Percentiles rank a stretch among this genome's conserved stretches.
These are phyloP conservation scores for Amphilophus citrinellus DNA, from an alignment of 2,113 vertebrate genomes.

Conservation along the genomic window DNA sequence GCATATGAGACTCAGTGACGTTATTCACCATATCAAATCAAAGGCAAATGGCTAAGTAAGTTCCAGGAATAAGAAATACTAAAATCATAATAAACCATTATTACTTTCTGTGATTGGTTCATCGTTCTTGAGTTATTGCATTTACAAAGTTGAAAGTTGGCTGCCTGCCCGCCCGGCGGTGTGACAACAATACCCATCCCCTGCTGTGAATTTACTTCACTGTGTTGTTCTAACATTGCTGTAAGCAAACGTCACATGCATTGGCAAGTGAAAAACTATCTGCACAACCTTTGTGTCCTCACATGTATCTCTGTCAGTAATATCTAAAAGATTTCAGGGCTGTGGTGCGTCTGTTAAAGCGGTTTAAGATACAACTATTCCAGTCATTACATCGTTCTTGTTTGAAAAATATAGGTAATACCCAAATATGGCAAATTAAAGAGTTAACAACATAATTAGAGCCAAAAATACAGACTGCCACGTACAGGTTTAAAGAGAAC, in stretches of 20 bases:
- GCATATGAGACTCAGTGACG: too few species aligned
- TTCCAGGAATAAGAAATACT: too few species aligned
- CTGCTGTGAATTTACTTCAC: too few species aligned
- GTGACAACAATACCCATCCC: too few species aligned
- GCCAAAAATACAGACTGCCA: slow-evolving; percentile 12
- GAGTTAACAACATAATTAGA: slow-evolving; percentile 11
- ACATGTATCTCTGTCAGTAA: background rate
- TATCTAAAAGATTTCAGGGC: background rate
- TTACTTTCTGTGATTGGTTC: too few species aligned
- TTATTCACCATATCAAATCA: too few species aligned
- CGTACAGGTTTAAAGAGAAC: slow-evolving; percentile 42
- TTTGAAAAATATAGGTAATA: background rate
- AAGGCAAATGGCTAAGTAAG: too few species aligned
- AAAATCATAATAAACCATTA: too few species aligned
- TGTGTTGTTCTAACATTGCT: background rate
- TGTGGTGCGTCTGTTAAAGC: background rate
- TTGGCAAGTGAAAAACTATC: too few species aligned
- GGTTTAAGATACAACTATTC: slow-evolving; percentile 5
- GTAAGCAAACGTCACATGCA: background rate
- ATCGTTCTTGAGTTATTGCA: too few species aligned
- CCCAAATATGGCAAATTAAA: background rate
- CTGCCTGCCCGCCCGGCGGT: too few species aligned
- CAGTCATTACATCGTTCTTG: background rate
- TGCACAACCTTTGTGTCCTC: background rate
- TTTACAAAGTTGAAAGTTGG: too few species aligned